Evolutionary conservation across 2,888 invertebrate genomes (phyloP).

Genomic region (Pollenia griseotomentosa): DNA sequence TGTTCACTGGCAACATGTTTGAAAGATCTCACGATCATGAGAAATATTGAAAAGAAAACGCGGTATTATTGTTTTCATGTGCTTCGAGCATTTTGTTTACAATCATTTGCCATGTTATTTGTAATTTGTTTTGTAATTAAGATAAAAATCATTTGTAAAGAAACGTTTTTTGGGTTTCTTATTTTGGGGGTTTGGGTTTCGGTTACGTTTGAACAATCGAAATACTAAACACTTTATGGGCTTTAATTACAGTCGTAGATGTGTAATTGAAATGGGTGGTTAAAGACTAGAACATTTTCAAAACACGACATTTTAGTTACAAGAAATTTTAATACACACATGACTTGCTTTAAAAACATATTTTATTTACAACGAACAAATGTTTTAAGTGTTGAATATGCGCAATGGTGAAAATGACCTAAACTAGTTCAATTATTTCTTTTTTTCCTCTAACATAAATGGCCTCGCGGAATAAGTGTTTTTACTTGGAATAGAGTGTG

Average conservation of each 20-base stretch:
- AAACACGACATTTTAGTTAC: background rate
- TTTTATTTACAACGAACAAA: too few relatives aligned
- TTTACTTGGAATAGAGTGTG: too few relatives aligned
- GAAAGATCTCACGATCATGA: constrained; percentile 31
- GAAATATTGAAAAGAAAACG: constrained; percentile 32
- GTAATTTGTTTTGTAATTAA: constrained; percentile 68
- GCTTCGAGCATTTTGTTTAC: constrained; percentile 50
- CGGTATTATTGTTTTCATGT: constrained; percentile 35
- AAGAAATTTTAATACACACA: too few relatives aligned
- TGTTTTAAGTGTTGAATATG: too few relatives aligned
- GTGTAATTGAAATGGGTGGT: constrained; percentile 17
- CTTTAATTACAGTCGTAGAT: constrained; percentile 9
- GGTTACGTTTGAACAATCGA: background rate
- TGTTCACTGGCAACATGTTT: constrained; percentile 68
- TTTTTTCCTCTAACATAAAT: too few relatives aligned
- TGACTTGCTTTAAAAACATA: too few relatives aligned
- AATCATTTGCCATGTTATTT: constrained; percentile 52
- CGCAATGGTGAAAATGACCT: too few relatives aligned
- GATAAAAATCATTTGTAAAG: constrained; percentile 68
- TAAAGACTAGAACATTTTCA: background rate
- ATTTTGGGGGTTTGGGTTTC: constrained; percentile 11
- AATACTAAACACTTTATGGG: background rate
- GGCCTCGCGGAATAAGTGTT: too few relatives aligned
- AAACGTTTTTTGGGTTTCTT: constrained; percentile 12
- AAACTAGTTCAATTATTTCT: too few relatives aligned